Evolutionary conservation across 23 tunicate species (phyloP).

Genomic region (Clavelina lepadiformis): DNA sequence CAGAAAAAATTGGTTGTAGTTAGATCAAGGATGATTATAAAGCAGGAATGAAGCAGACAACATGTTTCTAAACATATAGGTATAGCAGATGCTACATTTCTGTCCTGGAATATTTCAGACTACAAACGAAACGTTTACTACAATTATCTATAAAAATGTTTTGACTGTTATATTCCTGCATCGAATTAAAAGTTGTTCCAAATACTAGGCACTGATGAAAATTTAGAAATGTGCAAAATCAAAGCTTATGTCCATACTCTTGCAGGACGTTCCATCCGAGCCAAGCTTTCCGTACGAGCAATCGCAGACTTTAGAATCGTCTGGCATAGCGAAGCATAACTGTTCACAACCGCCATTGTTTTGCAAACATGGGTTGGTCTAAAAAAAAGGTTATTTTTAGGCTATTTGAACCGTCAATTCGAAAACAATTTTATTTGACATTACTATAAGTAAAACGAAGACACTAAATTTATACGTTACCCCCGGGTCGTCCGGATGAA

Average conservation of each 20-base stretch:
- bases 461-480: not conserved
- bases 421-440: not conserved
- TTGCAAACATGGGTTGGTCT: conserved; percentile 55
- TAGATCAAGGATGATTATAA: too few species aligned
- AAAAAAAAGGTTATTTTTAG: not conserved
- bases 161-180: too few species aligned
- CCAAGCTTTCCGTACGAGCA: conserved; percentile 47
- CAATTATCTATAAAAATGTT: too few species aligned
- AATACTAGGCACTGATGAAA: too few species aligned
- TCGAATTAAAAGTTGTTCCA: too few species aligned
- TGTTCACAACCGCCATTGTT: conserved; percentile 86
- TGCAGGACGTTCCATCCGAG: conserved; percentile 37
- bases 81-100: too few species aligned
- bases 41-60: too few species aligned
- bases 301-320: conserved; percentile 37
- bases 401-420: not conserved
- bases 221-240: not conserved
- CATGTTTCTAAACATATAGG: too few species aligned
- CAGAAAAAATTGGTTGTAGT: too few species aligned
- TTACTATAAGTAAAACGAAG: not conserved
- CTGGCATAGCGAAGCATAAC: conserved; percentile 74
- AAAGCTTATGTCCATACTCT: conserved; percentile 18
- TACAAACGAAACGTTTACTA: too few species aligned
- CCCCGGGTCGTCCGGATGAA: conserved; percentile 47
- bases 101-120: too few species aligned